phyloP scores from a whole-genome alignment of 2,113 vertebrate genomes.

The Sinocyclocheilus maitianheensis region DNA sequence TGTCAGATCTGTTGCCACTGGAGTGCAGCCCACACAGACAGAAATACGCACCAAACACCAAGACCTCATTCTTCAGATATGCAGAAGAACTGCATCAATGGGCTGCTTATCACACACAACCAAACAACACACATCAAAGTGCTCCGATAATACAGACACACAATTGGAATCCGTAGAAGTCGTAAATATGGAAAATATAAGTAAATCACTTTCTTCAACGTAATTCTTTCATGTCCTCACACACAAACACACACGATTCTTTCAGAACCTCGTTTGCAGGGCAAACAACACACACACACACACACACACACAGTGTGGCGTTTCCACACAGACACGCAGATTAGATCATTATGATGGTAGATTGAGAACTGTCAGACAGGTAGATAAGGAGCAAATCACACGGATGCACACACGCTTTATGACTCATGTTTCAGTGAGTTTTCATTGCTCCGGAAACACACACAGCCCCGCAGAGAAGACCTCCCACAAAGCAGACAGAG shows the following conservation, averaged over 20 bases:
- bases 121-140: constrained; percentile 23
- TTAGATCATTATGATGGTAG: constrained; percentile 37
- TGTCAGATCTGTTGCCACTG: constrained; percentile 2
- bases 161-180: background rate
- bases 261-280: background rate
- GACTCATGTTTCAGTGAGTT: constrained; percentile 21
- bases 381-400: constrained; percentile 45
- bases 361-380: constrained; percentile 36
- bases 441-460: constrained; percentile 35
- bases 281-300: background rate
- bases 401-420: constrained; percentile 17
- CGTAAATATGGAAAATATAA: background rate
- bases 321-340: constrained; percentile 34
- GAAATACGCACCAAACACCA: constrained; percentile 18
- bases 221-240: background rate
- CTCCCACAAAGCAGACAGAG: constrained; percentile 29
- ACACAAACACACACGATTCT: background rate
- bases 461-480: constrained; percentile 13
- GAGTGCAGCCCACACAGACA: constrained; percentile 26
- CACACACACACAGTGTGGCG: constrained; percentile 1
- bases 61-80: constrained; percentile 20
- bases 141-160: background rate
- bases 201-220: background rate
- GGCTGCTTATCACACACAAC: constrained; percentile 14
- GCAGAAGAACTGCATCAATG: background rate